These are phyloP conservation scores for Drosophila tristis DNA, from an alignment of 1,140 invertebrate species.

Conservation along the genomic window DNA sequence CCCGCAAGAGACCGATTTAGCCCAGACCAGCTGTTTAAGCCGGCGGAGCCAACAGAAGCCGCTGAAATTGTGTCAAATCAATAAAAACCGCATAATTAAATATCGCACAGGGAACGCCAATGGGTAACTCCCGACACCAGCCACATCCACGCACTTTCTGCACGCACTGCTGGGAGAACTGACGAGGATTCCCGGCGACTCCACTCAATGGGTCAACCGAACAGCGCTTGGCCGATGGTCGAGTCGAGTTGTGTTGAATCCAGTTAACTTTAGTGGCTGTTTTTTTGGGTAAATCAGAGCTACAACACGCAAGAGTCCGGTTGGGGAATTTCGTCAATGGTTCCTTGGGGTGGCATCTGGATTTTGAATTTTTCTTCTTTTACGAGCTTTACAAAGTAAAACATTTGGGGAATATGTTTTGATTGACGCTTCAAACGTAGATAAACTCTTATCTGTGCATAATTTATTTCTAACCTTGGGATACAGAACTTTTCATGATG, in stretches of 20 bases:
- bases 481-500: no score
- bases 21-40: conserved; percentile 39
- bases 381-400: neutral
- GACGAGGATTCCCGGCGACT: no score
- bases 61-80: conserved; percentile 83
- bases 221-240: conserved; percentile 65
- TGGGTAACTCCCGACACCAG: conserved; percentile 29
- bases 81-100: conserved; percentile 83
- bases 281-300: neutral
- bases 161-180: conserved; percentile 42
- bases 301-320: conserved; percentile 24
- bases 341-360: conserved; percentile 3
- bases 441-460: no score
- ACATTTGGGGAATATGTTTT: neutral
- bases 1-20: conserved; percentile 36
- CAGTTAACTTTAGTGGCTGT: conserved; percentile 1
- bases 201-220: conserved; percentile 62
- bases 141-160: conserved; percentile 53
- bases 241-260: conserved; percentile 18
- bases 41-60: conserved; percentile 41
- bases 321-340: conserved; percentile 42
- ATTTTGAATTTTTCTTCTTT: neutral
- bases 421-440: no score
- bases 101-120: conserved; percentile 58
- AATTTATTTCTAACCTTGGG: no score